These are phyloP conservation scores for Phyllostomus hastatus DNA, from an alignment of 2,113 vertebrate species.

Conservation along the genomic window DNA sequence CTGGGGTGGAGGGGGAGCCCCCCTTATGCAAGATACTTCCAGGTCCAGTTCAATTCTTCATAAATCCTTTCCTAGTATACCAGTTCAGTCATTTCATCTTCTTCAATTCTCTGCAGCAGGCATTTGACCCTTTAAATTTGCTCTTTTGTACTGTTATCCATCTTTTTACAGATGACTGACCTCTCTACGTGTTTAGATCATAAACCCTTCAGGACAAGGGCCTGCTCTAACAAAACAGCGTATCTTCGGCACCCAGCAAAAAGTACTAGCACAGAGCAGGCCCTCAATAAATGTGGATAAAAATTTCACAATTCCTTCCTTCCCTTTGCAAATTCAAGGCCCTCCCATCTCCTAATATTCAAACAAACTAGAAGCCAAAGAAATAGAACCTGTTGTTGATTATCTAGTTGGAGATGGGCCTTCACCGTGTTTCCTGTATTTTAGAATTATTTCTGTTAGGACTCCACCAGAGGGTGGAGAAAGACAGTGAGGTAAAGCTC, in stretches of 20 bases:
- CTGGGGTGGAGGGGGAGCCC: not conserved
- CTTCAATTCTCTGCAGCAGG: not conserved
- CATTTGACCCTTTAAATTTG: not conserved
- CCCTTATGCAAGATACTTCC: not conserved
- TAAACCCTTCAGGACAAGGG: not conserved
- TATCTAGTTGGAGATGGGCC: conserved; percentile 37
- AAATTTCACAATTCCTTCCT: conserved; percentile 1
- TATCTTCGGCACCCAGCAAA: not conserved
- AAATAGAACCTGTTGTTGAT: conserved; percentile 46
- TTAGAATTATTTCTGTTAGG: conserved; percentile 37
- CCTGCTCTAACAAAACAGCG: not conserved
- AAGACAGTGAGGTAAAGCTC: not conserved
- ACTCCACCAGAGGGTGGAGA: not conserved
- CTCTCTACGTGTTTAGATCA: not conserved
- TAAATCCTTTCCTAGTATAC: not conserved
- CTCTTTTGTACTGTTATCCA: not conserved
- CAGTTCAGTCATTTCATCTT: not conserved
- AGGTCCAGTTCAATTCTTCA: not conserved
- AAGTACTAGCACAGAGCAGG: not conserved
- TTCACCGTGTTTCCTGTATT: conserved; percentile 56
- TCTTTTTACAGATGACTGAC: not conserved
- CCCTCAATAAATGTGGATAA: not conserved
- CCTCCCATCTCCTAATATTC: not conserved
- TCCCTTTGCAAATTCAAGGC: conserved; percentile 16
- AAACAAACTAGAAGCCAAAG: conserved; percentile 30